phyloP scores from a whole-genome alignment of 2,113 vertebrate genomes.

The Silurus asotus region DNA sequence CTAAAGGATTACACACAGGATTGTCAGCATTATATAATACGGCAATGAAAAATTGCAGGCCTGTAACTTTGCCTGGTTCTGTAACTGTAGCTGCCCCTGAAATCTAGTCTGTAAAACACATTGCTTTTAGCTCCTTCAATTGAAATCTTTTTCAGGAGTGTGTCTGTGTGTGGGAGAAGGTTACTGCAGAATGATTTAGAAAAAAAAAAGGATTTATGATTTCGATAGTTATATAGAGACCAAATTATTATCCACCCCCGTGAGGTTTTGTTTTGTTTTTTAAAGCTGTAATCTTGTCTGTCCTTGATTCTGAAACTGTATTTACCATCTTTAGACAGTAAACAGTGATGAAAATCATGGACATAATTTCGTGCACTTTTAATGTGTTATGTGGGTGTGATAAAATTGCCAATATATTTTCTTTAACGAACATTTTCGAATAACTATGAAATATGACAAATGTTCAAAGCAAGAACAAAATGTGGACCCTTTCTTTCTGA shows the following conservation, averaged over 20 bases:
- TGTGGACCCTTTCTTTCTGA: not conserved
- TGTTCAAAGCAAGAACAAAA: not conserved
- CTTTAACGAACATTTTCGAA: not conserved
- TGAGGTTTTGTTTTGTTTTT: not conserved
- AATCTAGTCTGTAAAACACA: constrained; percentile 16
- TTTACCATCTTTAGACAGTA: not conserved
- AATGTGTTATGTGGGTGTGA: constrained; percentile 5
- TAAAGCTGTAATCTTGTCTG: not conserved
- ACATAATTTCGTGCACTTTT: constrained; percentile 3
- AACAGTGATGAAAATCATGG: not conserved
- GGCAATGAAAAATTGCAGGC: constrained; percentile 19
- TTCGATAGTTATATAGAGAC: not conserved
- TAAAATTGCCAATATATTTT: not conserved
- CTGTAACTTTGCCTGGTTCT: constrained; percentile 14
- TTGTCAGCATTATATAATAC: constrained; percentile 29
- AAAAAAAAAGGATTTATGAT: not conserved
- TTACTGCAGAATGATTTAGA: not conserved
- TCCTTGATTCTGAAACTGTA: constrained; percentile 9
- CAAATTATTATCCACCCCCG: not conserved
- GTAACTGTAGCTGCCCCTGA: constrained; percentile 22
- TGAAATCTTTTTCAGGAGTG: not conserved
- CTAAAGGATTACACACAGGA: constrained; percentile 14
- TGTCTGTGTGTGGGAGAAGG: not conserved
- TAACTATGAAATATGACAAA: constrained; percentile 26
- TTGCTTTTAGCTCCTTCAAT: not conserved